Evolutionary conservation across 92 coral and sea anemone genomes (phyloP), one percentile per base, ranked within the genome.

Genomic region (Pocillopora grandis): DNA sequence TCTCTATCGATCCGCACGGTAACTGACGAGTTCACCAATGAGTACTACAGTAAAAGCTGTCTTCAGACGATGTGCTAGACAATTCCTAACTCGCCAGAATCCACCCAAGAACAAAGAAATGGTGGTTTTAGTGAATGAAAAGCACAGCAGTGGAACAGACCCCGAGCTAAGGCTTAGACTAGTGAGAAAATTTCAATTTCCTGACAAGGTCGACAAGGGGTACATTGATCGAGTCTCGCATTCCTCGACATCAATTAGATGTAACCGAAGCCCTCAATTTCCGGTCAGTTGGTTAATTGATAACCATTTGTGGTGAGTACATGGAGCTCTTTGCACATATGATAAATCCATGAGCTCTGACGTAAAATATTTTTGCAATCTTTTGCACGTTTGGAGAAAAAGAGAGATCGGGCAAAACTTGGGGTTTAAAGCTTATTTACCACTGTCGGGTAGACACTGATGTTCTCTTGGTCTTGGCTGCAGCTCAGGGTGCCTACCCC

Each of bases 221-320:
- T 14, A 4, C 33, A 14, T 0, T 36, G 71, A 9, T 23, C 71
- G 12, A 33, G 59, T 48, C 62, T 74, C 63, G 18, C 84, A 80
- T 69, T 80, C 84, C 76, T 68, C 27, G 36, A 0, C 19, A 5
- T 80, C 67, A 35, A 69, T 70, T 58, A 59, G 63, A 62, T 60
- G 85, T 60, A 81, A 81, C 77, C 10, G 68, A 65, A 27, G n/a
- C 18, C 70, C 70, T 13, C 2, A 20, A 31, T 7, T 13, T 12
- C 31, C 2, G 68, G 31, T 16, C 0, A 7, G 23, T 64, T n/a
- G n/a, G 68, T 27, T 27, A 27, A 27, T 27, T 27, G 31, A 27
- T 27, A 27, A 27, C 27, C 49, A 42, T 3, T 42, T 42, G 52
- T 7, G 0, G 52, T 7, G 52, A 42, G 52, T 42, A 42, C 8